These are phyloP conservation scores for Edolisoma coerulescens DNA, from an alignment of 2,113 vertebrate species.

Conservation along the genomic window DNA sequence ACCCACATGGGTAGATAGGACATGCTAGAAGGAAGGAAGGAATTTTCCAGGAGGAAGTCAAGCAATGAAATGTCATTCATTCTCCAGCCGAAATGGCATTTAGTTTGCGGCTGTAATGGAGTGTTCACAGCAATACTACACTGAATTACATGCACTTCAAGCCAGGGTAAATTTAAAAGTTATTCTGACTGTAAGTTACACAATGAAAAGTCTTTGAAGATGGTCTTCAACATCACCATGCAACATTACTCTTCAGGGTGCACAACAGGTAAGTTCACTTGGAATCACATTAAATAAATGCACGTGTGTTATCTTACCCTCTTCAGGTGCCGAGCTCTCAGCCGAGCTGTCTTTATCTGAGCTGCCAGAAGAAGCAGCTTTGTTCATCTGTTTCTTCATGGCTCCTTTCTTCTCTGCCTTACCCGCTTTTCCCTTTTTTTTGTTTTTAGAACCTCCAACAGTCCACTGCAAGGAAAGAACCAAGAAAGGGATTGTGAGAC, in stretches of 20 bases:
- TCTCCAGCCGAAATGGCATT: neutral
- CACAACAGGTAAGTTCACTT: neutral
- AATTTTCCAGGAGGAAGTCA: neutral
- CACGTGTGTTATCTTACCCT: slow-evolving; percentile 75
- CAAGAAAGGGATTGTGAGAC: neutral
- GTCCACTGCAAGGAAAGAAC: slow-evolving; percentile 84
- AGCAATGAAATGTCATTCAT: neutral
- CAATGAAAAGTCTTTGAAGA: neutral
- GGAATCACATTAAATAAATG: neutral
- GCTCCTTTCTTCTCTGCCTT: slow-evolving; percentile 93
- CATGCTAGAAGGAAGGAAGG: neutral
- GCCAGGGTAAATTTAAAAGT: neutral
- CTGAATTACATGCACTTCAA: neutral
- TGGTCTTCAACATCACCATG: neutral
- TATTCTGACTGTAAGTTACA: neutral
- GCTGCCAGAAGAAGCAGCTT: slow-evolving; percentile 93
- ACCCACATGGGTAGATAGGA: neutral
- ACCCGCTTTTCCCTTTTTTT: slow-evolving; percentile 91
- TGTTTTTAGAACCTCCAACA: slow-evolving; percentile 94
- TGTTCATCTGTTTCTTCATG: slow-evolving; percentile 86
- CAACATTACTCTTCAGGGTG: neutral
- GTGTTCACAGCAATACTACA: neutral
- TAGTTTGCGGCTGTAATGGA: neutral
- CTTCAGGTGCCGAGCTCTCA: slow-evolving; percentile 96
- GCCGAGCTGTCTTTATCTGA: slow-evolving; percentile 94